Percentiles rank a stretch among this genome's conserved stretches.
Evolutionary conservation across 2,797 vertebrate species (phyloP).

Genomic region (Gymnothorax reevesii): DNA sequence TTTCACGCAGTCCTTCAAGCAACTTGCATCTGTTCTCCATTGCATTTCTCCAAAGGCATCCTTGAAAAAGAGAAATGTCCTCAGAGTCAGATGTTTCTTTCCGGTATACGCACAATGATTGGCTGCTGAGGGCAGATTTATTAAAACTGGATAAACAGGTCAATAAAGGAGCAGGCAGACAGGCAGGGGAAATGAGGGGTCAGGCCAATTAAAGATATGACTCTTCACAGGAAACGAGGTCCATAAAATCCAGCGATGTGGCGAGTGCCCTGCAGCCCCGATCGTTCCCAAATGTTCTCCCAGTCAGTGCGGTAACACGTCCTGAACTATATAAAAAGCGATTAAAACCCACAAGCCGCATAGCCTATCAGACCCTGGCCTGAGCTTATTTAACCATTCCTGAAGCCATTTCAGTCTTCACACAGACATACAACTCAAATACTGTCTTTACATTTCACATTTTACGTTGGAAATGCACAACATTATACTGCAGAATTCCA

Average conservation of each 20-base stretch:
- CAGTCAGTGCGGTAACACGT: not conserved
- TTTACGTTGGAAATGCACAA: not conserved
- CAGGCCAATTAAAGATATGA: not conserved
- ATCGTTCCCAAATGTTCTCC: not conserved
- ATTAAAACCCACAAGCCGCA: not conserved
- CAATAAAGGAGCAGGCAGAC: not conserved
- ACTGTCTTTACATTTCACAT: not conserved
- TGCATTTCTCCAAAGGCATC: too few relatives aligned
- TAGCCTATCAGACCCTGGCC: not conserved
- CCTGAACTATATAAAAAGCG: not conserved
- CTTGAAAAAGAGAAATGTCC: too few relatives aligned
- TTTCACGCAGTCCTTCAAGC: too few relatives aligned
- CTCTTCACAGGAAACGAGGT: not conserved
- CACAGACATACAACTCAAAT: not conserved
- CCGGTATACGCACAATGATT: not conserved
- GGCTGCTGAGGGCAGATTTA: not conserved
- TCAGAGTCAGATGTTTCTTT: not conserved
- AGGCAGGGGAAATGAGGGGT: not conserved
- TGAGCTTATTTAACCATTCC: too few relatives aligned
- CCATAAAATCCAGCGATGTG: not conserved
- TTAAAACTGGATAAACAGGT: slow-evolving; percentile 2
- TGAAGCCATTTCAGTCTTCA: too few relatives aligned
- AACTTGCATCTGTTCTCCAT: too few relatives aligned
- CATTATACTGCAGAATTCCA: not conserved
- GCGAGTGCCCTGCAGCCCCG: not conserved